Evolutionary conservation across 2,888 invertebrate genomes (phyloP).

Genomic region (Metopia argyrocephala): DNA sequence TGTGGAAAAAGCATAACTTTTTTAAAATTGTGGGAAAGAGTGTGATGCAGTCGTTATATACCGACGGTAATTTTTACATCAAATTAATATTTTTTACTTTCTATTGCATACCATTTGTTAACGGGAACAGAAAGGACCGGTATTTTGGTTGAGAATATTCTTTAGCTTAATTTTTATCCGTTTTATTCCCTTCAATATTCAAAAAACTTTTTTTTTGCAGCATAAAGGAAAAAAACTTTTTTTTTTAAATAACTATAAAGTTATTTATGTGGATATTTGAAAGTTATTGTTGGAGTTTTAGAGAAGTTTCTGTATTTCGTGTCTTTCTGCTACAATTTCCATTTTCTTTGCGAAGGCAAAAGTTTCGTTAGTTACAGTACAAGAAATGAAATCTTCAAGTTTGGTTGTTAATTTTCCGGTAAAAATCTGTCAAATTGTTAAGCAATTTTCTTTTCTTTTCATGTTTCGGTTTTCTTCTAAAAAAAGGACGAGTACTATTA

Average conservation of each 20-base stretch:
- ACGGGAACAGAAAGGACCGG: background rate
- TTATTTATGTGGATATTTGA: constrained; percentile 27
- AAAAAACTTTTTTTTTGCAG: background rate
- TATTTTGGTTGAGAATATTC: background rate
- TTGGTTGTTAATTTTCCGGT: constrained; percentile 63
- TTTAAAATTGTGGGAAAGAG: no score
- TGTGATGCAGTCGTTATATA: no score
- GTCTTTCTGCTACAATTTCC: background rate
- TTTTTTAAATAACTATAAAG: background rate
- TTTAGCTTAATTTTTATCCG: background rate
- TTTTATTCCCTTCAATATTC: background rate
- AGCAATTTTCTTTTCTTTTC: constrained; percentile 10
- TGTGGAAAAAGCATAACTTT: no score
- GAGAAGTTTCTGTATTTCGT: constrained; percentile 30
- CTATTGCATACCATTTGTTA: background rate
- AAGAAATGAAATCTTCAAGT: constrained; percentile 23
- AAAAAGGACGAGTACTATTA: background rate
- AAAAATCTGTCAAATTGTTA: constrained; percentile 61
- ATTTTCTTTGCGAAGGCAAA: background rate
- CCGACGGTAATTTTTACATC: no score
- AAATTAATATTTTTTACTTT: background rate
- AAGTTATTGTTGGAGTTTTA: constrained; percentile 23
- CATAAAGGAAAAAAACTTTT: background rate
- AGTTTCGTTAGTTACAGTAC: background rate
- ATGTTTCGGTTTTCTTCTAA: no score